Evolutionary conservation across 2,888 invertebrate genomes (phyloP).

Genomic region (Rhogogaster chlorosoma): DNA sequence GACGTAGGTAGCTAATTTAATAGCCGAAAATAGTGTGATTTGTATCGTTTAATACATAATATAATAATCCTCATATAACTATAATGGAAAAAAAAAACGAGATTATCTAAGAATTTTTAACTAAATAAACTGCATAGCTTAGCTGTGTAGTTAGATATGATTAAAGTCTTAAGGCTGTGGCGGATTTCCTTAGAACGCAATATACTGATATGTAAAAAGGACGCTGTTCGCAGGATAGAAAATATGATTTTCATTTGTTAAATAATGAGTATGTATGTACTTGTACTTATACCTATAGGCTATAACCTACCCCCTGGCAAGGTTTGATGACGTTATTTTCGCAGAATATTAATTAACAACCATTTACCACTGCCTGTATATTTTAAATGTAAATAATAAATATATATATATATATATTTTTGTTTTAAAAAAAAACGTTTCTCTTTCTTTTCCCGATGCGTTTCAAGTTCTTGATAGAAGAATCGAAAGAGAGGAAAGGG

Average conservation of each 20-base stretch:
- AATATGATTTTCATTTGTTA: not conserved
- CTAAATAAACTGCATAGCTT: not conserved
- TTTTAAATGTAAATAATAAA: slow-evolving; percentile 42
- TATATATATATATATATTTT: slow-evolving; percentile 38
- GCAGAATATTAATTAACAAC: slow-evolving; percentile 29
- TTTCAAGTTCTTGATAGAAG: not conserved
- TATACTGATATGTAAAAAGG: not conserved
- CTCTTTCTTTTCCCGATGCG: not conserved
- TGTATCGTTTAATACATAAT: not conserved
- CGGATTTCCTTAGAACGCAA: not conserved
- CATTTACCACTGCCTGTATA: slow-evolving; percentile 43
- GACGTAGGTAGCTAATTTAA: not conserved
- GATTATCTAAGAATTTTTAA: not conserved
- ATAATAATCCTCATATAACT: not conserved
- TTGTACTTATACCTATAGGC: not conserved
- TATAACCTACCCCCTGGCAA: not conserved
- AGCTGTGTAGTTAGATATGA: not conserved
- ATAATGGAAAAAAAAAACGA: not conserved
- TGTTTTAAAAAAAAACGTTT: slow-evolving; percentile 4
- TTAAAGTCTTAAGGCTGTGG: not conserved
- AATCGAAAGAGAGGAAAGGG: not conserved
- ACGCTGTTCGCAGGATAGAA: not conserved
- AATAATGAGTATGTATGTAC: slow-evolving; percentile 21
- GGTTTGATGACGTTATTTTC: not conserved
- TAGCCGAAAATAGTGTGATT: not conserved